Conservation (phyloP, 2,797 vertebrate species). For the Bovichtus diacanthus region DNA sequence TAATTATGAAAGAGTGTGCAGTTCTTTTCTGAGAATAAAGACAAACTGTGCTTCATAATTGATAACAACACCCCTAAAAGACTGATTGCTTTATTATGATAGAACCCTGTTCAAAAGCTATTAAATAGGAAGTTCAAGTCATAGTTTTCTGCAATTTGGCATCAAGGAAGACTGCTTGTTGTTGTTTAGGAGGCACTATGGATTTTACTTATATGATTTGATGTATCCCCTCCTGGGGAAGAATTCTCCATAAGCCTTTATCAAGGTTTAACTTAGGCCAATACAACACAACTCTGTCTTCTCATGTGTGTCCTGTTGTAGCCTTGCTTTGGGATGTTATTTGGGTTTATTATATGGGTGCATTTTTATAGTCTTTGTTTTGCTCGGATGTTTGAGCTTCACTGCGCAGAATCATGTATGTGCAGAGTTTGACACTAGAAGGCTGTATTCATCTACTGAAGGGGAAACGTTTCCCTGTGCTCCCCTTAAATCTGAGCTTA, state of each 20-base stretch:
- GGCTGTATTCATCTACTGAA: background rate
- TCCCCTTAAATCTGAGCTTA: too few species aligned
- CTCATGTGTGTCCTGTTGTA: background rate
- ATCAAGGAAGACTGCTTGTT: background rate
- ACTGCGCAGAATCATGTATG: background rate
- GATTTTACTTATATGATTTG: background rate
- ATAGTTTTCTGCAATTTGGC: background rate
- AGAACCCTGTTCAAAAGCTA: background rate
- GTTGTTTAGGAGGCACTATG: background rate
- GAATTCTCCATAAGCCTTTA: background rate
- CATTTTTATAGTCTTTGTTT: background rate
- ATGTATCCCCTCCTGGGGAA: background rate
- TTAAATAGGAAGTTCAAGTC: background rate
- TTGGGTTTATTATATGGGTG: background rate
- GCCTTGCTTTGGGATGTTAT: background rate
- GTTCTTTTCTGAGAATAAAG: constrained; percentile 28
- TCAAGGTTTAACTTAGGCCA: background rate
- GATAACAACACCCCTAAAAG: background rate
- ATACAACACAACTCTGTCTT: background rate
- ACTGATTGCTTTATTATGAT: constrained; percentile 1
- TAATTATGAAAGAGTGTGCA: constrained; percentile 16
- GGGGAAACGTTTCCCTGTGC: background rate
- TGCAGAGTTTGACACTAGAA: background rate
- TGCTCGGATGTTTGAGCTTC: background rate
- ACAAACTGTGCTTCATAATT: constrained; percentile 28